Evolutionary conservation across 1,140 invertebrate species (phyloP).

Genomic region (Ectropis grisescens): DNA sequence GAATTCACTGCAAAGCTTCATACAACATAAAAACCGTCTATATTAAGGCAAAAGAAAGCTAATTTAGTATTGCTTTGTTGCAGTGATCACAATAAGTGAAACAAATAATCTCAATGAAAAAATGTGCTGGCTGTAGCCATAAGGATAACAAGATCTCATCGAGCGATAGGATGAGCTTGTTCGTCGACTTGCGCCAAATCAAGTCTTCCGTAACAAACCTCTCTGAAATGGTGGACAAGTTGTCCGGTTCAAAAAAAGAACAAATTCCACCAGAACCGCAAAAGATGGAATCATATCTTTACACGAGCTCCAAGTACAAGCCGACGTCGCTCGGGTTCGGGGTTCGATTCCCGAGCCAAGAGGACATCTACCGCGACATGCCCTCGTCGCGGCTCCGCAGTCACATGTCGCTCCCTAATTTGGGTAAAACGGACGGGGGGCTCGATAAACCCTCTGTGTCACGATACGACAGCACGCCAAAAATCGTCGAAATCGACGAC

Average conservation of each 20-base stretch:
- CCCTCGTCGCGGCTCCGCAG: conserved; percentile 52
- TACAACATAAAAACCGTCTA: no score
- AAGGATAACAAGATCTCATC: no score
- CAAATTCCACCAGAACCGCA: conserved; percentile 23
- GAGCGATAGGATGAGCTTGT: conserved; percentile 54
- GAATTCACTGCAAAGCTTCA: no score
- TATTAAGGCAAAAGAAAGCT: no score
- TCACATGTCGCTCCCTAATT: conserved; percentile 57
- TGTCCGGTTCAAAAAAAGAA: conserved; percentile 44
- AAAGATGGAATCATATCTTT: conserved; percentile 27
- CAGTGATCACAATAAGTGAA: no score
- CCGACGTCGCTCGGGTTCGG: conserved; percentile 52
- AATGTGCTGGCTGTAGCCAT: no score
- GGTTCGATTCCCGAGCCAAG: conserved; percentile 58
- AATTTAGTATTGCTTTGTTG: no score
- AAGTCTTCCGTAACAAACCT: conserved; percentile 58
- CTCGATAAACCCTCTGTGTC: conserved; percentile 26
- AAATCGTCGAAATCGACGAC: conserved; percentile 53
- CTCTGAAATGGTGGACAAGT: conserved; percentile 62
- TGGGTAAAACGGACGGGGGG: conserved; percentile 37
- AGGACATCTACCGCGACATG: conserved; percentile 49
- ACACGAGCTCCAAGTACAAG: conserved; percentile 43
- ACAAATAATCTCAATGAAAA: no score
- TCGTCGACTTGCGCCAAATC: conserved; percentile 58
- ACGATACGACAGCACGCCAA: conserved; percentile 21